These are phyloP conservation scores for Lithosia quadra DNA, from an alignment of 2,888 invertebrate genomes.

Conservation along the genomic window DNA sequence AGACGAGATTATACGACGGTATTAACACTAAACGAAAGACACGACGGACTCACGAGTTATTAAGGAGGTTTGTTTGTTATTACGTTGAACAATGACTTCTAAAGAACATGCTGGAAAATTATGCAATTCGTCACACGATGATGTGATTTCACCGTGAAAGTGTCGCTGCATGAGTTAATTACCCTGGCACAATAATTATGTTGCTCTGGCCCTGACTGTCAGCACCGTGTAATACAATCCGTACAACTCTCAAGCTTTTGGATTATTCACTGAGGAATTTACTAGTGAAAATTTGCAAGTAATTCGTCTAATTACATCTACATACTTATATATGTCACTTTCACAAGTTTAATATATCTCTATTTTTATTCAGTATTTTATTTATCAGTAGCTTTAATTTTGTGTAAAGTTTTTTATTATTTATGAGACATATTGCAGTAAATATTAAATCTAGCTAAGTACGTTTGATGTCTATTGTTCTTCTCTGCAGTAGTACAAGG, in stretches of 20 bases:
- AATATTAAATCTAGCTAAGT: constrained; percentile 33
- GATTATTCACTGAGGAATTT: constrained; percentile 49
- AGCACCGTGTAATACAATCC: constrained; percentile 48
- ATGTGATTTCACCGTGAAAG: constrained; percentile 72
- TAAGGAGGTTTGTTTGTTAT: constrained; percentile 32
- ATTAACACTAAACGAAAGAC: constrained; percentile 41
- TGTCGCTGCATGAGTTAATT: constrained; percentile 62
- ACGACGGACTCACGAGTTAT: constrained; percentile 27
- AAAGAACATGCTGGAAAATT: constrained; percentile 63
- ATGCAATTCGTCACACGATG: constrained; percentile 71
- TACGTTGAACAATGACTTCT: constrained; percentile 64
- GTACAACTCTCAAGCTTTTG: constrained; percentile 54
- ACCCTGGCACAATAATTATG: constrained; percentile 55
- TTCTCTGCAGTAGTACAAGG: constrained; percentile 60
- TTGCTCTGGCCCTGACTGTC: constrained; percentile 48
- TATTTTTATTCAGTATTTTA: constrained; percentile 18
- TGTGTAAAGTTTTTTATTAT: neutral
- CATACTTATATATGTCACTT: constrained; percentile 55
- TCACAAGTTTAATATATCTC: constrained; percentile 72
- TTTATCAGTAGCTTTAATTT: neutral
- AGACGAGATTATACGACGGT: constrained; percentile 30
- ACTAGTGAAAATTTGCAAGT: constrained; percentile 48
- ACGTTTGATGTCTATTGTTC: constrained; percentile 52
- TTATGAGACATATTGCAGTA: neutral
- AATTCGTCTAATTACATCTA: constrained; percentile 46